A percentile compares a stretch with the other conserved stretches of the same genome.
phyloP scores from a whole-genome alignment of 1,140 invertebrate genomes.

The Anoplophora glabripennis region DNA sequence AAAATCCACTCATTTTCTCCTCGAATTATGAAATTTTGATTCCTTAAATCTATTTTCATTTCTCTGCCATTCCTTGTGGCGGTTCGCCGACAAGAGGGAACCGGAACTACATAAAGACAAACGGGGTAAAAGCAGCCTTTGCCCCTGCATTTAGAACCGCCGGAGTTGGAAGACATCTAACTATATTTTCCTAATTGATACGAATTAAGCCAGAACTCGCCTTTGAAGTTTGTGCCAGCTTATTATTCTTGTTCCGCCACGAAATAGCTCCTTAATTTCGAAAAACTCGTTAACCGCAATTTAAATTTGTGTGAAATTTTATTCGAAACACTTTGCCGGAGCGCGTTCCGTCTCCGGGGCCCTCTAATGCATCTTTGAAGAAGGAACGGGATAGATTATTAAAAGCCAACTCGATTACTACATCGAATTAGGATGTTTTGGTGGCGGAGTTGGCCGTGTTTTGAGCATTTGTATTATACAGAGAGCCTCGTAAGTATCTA shows the following conservation, averaged over 20 bases:
- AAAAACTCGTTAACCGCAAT: constrained; percentile 43
- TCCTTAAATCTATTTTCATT: no score
- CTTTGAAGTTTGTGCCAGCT: constrained; percentile 31
- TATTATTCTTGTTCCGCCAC: constrained; percentile 36
- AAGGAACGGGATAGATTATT: constrained; percentile 18
- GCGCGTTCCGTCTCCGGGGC: constrained; percentile 20
- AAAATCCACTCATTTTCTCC: no score
- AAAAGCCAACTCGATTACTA: constrained; percentile 6
- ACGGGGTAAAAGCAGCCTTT: constrained; percentile 20
- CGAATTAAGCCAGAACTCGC: constrained; percentile 30
- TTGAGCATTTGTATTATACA: no score
- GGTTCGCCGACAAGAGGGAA: no score
- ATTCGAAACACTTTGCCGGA: constrained; percentile 28
- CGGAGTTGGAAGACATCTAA: constrained; percentile 30
- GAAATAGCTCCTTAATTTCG: constrained; percentile 40
- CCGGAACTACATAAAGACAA: constrained; percentile 9
- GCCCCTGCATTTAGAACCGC: constrained; percentile 10
- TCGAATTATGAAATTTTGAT: no score
- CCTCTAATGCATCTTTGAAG: constrained; percentile 24
- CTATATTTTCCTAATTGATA: constrained; percentile 42
- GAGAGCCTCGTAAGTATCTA: no score
- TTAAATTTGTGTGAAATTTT: constrained; percentile 35
- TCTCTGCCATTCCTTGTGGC: no score
- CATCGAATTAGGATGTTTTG: background rate
- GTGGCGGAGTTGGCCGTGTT: no score